Conservation (phyloP, 2,888 invertebrate genomes). For the Selenia dentaria region DNA sequence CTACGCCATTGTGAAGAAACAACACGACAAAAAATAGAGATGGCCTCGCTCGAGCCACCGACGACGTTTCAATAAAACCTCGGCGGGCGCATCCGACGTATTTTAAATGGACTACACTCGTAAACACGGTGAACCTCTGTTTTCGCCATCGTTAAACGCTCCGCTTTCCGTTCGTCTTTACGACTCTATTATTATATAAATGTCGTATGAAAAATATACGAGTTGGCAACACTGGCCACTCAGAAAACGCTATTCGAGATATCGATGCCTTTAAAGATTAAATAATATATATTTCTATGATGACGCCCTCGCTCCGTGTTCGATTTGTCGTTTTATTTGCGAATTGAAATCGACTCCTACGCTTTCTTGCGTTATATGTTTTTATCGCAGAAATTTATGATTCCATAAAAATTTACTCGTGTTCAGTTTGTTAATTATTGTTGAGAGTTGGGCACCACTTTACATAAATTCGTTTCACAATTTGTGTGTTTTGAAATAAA, state of each 20-base stretch:
- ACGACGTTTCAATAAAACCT: constrained; percentile 46
- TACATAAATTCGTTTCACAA: not conserved
- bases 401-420: constrained; percentile 38
- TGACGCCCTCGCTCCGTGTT: too few species aligned
- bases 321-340: constrained; percentile 50
- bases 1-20: too few species aligned
- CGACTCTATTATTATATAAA: constrained; percentile 53
- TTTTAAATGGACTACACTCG: constrained; percentile 56
- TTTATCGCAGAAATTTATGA: constrained; percentile 40
- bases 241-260: constrained; percentile 42
- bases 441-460: not conserved
- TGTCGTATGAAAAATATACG: constrained; percentile 31
- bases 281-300: too few species aligned
- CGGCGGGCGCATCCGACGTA: constrained; percentile 32
- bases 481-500: not conserved
- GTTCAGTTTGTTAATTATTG: constrained; percentile 1
- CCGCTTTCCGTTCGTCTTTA: constrained; percentile 46
- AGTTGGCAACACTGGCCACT: constrained; percentile 26
- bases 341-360: constrained; percentile 57
- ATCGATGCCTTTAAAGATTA: too few species aligned
- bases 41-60: constrained; percentile 27
- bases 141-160: constrained; percentile 53
- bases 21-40: constrained; percentile 40
- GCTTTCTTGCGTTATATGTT: constrained; percentile 44
- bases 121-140: constrained; percentile 56